phyloP scores from a whole-genome alignment of 2,797 vertebrate species.

The Eurystomus glaucurus region DNA sequence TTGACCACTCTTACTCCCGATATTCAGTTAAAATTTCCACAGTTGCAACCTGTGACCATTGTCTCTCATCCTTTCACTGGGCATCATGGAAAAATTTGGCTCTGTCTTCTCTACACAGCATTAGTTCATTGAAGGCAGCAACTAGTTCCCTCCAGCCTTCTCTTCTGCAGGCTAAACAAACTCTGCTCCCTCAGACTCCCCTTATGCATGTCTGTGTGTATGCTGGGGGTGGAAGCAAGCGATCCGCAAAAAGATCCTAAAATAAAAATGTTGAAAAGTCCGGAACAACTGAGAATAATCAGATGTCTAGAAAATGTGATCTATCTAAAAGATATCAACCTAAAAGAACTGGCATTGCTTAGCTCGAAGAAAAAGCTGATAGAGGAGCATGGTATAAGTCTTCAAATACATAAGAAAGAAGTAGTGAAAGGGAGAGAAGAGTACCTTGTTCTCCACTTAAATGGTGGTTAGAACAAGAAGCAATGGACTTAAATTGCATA shows the following conservation, averaged over 20 bases:
- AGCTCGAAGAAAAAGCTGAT: neutral
- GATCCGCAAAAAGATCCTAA: neutral
- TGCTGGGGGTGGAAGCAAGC: neutral
- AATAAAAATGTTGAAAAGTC: neutral
- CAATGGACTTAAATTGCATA: neutral
- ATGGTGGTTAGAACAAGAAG: neutral
- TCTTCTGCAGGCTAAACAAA: neutral
- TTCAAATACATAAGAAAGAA: neutral
- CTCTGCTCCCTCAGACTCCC: neutral
- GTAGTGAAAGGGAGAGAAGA: neutral
- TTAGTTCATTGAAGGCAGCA: neutral
- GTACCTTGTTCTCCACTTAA: neutral
- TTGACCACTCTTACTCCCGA: neutral
- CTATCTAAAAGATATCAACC: neutral
- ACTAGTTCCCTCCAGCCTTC: neutral
- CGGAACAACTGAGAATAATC: neutral
- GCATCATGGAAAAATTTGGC: neutral
- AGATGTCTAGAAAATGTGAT: neutral
- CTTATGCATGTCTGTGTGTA: accelerated
- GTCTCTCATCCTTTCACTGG: neutral
- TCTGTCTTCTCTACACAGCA: neutral
- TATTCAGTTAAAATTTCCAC: neutral
- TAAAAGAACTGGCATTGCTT: neutral
- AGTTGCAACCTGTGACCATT: neutral
- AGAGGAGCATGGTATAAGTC: neutral